Base-by-base conservation (phyloP, 2,888 invertebrate genomes). In the Kryphioiulus occultus region DNA sequence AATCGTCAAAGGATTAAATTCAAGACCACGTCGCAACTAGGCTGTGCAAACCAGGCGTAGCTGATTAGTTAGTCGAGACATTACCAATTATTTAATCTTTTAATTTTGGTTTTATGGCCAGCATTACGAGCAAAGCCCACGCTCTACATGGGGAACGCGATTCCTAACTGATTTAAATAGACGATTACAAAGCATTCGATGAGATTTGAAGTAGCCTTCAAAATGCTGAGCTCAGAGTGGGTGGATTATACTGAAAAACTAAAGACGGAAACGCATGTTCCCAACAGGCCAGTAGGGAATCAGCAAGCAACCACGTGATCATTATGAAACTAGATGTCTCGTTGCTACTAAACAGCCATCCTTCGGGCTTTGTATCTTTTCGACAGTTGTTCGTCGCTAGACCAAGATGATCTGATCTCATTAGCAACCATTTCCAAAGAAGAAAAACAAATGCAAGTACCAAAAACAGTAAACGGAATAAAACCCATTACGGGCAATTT, bases 361-460 rank as follows among this genome's bases (percentile, higher is more conserved):
- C 68, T 68, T 19, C 68, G 68, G 68, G 68, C 5, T 26, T 9
- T 26, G 68, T 26, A 68, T 68, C 68, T 68, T 68, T 68, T 68
- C 68, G 68, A 9, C 22, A 68, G 68, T 68, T 68, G 68, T 68
- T 68, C 68, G 68, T 26, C 68, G 26, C 26, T n/a, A 26, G 3
- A 26, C 12, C 68, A 26, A 68, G 68, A 68, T 59, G 59, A 59
- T 68, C 68, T 59, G 59, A 59, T 68, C 68, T 68, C 68, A n/a
- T 26, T 68, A 68, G 3, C 68, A 68, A 26, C 68, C n/a, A 68
- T 68, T 68, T 26, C 68, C 68, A 68, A 68, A 68, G 68, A 68
- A 68, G 68, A 68, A 68, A 68, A 68, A 53, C 53, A 68, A 68
- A 68, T 68, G 68, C 68, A 68, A 68, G 68, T 68, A 68, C 68